phyloP scores from a whole-genome alignment of 2,113 vertebrate species.

The Cottus gobio region DNA sequence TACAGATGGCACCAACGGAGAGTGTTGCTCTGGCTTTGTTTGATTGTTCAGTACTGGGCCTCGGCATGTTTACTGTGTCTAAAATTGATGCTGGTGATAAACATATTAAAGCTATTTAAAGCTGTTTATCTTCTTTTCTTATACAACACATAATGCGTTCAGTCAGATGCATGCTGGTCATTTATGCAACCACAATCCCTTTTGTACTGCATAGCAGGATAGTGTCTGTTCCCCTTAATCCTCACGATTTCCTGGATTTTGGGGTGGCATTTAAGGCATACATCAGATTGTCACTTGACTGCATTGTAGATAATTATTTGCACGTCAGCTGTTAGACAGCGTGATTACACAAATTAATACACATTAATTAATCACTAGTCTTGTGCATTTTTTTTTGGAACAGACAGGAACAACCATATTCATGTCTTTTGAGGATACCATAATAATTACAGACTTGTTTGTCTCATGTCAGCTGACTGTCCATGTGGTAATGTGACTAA shows the following conservation, averaged over 20 bases:
- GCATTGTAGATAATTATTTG: conserved; percentile 7
- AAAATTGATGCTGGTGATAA: conserved; percentile 32
- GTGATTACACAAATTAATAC: not conserved
- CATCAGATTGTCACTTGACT: conserved; percentile 3
- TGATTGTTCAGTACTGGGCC: conserved; percentile 17
- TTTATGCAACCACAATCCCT: not conserved
- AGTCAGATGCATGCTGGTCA: conserved; percentile 10
- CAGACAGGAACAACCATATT: conserved; percentile 9
- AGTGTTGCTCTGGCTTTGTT: conserved; percentile 1
- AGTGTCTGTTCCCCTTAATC: not conserved
- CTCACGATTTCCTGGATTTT: not conserved
- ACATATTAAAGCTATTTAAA: conserved; percentile 39
- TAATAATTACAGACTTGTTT: conserved; percentile 41
- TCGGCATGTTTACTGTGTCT: conserved; percentile 36
- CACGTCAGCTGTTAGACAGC: not conserved
- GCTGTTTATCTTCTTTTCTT: conserved; percentile 45
- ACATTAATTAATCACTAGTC: conserved; percentile 16
- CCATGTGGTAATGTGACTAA: conserved; percentile 7
- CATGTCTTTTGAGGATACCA: not conserved
- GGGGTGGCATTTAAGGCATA: not conserved
- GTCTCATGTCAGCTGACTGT: conserved; percentile 56
- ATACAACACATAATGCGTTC: conserved; percentile 15
- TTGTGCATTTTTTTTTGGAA: conserved; percentile 18
- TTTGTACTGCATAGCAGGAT: not conserved
- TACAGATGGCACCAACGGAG: not conserved